Percentiles rank a stretch among this genome's conserved stretches.
Evolutionary conservation across 2,113 vertebrate species (phyloP).

Genomic region (Chloroceryle aenea): DNA sequence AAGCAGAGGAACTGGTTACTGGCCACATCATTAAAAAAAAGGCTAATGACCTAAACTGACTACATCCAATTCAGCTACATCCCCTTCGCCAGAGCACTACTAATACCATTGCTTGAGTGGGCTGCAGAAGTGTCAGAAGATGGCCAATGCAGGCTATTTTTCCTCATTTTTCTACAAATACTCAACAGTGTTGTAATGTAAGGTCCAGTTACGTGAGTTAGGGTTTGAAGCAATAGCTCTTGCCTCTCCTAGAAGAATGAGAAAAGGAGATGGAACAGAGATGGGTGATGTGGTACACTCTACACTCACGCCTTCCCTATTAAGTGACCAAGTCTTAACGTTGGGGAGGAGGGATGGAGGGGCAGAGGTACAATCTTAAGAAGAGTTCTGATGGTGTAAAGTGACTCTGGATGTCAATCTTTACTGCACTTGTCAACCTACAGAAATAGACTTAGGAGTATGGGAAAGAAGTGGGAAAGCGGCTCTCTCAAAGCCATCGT

Average conservation of each 20-base stretch:
- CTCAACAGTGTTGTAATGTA: neutral
- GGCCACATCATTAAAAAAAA: neutral
- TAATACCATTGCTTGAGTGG: neutral
- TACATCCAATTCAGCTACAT: neutral
- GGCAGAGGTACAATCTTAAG: neutral
- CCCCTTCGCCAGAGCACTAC: neutral
- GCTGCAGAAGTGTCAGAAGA: neutral
- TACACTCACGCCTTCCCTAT: constrained; percentile 8
- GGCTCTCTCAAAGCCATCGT: neutral
- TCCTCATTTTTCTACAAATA: neutral
- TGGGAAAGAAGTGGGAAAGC: neutral
- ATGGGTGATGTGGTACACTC: constrained; percentile 42
- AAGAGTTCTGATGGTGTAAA: neutral
- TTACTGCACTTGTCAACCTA: neutral
- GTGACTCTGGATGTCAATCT: neutral
- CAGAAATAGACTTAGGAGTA: neutral
- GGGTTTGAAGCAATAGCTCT: constrained; percentile 14
- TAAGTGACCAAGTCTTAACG: neutral
- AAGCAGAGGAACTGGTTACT: constrained; percentile 5
- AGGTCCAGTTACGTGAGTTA: neutral
- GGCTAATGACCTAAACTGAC: neutral
- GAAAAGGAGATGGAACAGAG: constrained; percentile 53
- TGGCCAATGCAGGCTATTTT: neutral
- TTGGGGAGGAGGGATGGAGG: neutral
- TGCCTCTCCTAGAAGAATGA: constrained; percentile 14